Percentiles rank a stretch among this genome's conserved stretches.
Conservation (phyloP, 1,140 invertebrate genomes). For the Nasonia giraulti region DNA sequence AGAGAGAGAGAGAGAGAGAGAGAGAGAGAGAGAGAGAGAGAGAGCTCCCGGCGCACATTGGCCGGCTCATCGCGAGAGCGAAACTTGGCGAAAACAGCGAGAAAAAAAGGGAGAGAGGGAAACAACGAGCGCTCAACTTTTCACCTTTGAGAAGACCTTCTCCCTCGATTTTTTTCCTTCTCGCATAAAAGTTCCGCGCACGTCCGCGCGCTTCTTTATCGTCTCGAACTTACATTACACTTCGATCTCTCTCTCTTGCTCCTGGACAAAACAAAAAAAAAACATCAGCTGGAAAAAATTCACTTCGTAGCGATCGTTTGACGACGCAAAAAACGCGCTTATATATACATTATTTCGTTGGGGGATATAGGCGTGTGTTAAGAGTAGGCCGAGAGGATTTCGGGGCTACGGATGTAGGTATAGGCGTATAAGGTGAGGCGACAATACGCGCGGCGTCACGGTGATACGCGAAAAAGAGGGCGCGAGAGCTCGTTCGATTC, state of each 20-base stretch:
- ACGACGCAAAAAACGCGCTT: background rate
- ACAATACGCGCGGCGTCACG: conserved; percentile 23
- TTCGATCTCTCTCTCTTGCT: no score
- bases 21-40: no score
- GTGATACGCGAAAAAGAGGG: conserved; percentile 18
- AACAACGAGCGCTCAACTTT: background rate
- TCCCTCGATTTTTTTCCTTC: background rate
- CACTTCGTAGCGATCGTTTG: background rate
- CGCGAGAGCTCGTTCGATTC: conserved; percentile 9
- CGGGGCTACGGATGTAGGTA: background rate
- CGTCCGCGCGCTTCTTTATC: background rate
- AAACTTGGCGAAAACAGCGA: background rate
- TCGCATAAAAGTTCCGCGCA: background rate
- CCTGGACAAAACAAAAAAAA: no score
- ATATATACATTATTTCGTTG: background rate
- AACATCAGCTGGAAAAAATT: background rate
- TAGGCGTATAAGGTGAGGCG: background rate
- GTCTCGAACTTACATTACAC: background rate
- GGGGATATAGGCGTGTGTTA: background rate
- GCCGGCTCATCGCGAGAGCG: background rate
- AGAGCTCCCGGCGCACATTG: background rate
- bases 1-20: no score
- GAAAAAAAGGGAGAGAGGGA: no score
- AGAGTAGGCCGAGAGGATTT: conserved; percentile 7
- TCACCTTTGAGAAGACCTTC: background rate